Evolutionary conservation across 92 coral and sea anemone genomes (phyloP).

Genomic region (Porites evermanni): DNA sequence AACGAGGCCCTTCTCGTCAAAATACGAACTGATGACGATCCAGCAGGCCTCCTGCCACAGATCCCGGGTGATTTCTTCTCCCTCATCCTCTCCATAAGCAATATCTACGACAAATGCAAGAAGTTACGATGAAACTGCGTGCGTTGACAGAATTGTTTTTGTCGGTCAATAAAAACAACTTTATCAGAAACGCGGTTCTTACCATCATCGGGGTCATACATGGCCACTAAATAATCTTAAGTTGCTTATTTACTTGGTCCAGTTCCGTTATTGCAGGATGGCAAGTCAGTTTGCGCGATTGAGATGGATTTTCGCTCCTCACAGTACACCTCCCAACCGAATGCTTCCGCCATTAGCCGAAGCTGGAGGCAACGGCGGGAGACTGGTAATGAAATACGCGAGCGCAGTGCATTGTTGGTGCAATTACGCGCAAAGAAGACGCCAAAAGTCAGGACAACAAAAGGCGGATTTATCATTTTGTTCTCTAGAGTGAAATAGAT

Average conservation of each 20-base stretch:
- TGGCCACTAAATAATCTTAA: slow-evolving; percentile 23
- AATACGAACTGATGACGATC: slow-evolving; percentile 99
- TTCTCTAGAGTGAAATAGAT: neutral
- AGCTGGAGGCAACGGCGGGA: slow-evolving; percentile 15
- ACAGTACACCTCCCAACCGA: neutral
- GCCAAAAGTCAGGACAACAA: slow-evolving; percentile 62
- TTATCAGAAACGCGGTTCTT: slow-evolving; percentile 38
- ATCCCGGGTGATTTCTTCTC: slow-evolving; percentile 97
- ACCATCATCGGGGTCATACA: slow-evolving; percentile 99
- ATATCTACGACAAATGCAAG: slow-evolving; percentile 56
- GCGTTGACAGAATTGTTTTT: neutral
- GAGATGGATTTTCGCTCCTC: slow-evolving; percentile 41
- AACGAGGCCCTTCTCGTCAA: slow-evolving; percentile 99
- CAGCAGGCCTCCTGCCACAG: slow-evolving; percentile 99
- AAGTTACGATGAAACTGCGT: neutral
- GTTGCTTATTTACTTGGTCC: slow-evolving; percentile 1
- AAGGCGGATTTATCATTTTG: slow-evolving; percentile 14
- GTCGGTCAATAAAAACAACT: neutral
- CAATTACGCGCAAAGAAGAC: slow-evolving; percentile 25
- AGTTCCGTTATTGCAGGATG: neutral
- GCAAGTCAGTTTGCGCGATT: slow-evolving; percentile 36
- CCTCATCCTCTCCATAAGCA: slow-evolving; percentile 95
- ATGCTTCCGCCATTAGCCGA: slow-evolving; percentile 82
- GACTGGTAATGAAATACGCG: slow-evolving; percentile 12
- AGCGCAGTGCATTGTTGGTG: slow-evolving; percentile 57